Base-by-base conservation (phyloP, 1,140 invertebrate genomes). In the Harpegnathos saltator region DNA sequence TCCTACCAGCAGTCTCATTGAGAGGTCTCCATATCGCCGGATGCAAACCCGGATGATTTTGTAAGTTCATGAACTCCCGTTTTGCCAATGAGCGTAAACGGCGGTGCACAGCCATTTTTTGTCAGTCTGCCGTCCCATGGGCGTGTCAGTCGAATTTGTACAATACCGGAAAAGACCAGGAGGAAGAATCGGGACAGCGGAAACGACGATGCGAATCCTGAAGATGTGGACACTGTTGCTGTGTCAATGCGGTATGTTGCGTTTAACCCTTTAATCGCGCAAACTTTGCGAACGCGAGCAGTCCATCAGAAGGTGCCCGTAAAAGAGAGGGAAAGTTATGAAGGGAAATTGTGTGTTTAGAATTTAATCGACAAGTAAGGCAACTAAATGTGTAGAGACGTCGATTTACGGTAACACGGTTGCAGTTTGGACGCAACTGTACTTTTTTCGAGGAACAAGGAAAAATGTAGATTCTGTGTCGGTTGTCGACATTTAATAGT, bases 1-100 rank as follows among this genome's bases (percentile, higher is more conserved):
- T 97, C 96, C 83, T 96, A 95, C 91, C 95, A 95, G 89, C 94
- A 95, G 75, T 92, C 94, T 81, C 95, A 91, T 56, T 91, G 87
- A 91, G 56, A 1, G 1, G 9, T 17, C 15, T 24, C 29, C 17
- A 0, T 15, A 48, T 77, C 48, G n/a, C 2, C 15, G 22, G 22
- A 26, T 63, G 61, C 24, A 72, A 9, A 44, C 3, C 14, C 15
- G 38, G 59, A 24, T 24, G 15, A 22, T 56, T 75, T 54, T 65
- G 50, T 50, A 71, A 33, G 14, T 65, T 62, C 61, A 65, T 24
- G 38, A 54, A 48, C 68, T 62, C 9, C 62, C 71, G 68, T 83
- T 82, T 69, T 44, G 19, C 38, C 38, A 22, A 52, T 24, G 52
- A 15, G 29, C 15, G 1, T 52, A 63, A 69, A 71, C 44, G 71